These are phyloP conservation scores for Platysternon megacephalum DNA, from an alignment of 2,113 vertebrate species.

Conservation along the genomic window DNA sequence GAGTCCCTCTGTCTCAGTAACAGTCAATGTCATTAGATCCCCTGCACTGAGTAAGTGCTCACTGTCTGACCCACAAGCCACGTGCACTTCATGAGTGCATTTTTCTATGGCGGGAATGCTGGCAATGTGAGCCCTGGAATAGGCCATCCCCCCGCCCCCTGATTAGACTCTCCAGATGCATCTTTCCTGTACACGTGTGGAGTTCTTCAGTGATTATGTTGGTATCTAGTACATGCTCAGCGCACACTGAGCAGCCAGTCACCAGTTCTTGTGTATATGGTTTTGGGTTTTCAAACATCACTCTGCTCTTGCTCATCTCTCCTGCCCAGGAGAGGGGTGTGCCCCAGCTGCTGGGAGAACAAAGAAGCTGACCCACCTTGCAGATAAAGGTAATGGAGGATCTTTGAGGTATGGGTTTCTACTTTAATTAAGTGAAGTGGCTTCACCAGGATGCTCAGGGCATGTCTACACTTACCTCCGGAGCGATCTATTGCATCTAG, in stretches of 20 bases:
- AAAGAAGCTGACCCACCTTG: background rate
- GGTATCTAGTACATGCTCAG: background rate
- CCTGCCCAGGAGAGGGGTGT: conserved; percentile 76
- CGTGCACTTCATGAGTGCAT: background rate
- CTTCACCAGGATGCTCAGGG: background rate
- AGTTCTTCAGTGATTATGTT: background rate
- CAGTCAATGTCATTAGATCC: background rate
- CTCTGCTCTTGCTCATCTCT: background rate
- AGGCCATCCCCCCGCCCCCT: background rate
- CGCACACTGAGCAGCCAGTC: background rate
- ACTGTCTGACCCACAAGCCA: background rate
- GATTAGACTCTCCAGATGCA: background rate
- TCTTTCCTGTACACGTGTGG: background rate
- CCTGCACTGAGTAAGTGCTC: background rate
- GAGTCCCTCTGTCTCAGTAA: background rate
- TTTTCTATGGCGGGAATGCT: background rate
- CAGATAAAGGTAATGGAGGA: conserved; percentile 42
- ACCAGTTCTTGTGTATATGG: background rate
- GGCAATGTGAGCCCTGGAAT: background rate
- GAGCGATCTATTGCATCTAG: no score
- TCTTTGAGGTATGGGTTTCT: background rate
- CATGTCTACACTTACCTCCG: no score
- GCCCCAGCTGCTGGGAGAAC: background rate
- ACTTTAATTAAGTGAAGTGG: background rate
- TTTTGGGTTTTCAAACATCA: background rate